phyloP scores from a whole-genome alignment of 2,113 vertebrate species.

The Phylloscopus trochilus region DNA sequence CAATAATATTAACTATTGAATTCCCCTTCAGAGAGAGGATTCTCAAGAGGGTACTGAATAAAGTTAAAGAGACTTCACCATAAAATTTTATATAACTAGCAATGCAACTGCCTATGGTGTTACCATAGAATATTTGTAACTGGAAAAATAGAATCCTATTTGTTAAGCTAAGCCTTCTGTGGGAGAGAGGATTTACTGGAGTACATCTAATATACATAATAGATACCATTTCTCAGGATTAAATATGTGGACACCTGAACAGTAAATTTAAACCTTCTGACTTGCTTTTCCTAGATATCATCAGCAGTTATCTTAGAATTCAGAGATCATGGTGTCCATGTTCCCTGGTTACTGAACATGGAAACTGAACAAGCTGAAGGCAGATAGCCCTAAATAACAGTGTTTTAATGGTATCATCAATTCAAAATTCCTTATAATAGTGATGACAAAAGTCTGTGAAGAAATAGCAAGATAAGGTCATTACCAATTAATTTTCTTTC shows the following conservation, averaged over 20 bases:
- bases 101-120: not conserved
- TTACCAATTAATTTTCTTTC: conserved; percentile 47
- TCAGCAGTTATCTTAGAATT: not conserved
- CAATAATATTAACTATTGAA: not conserved
- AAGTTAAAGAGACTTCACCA: not conserved
- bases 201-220: not conserved
- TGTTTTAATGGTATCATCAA: not conserved
- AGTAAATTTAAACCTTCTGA: not conserved
- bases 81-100: not conserved
- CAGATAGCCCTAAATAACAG: not conserved
- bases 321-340: not conserved
- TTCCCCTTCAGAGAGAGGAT: not conserved
- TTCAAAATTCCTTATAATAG: not conserved
- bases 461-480: not conserved
- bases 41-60: not conserved
- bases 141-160: not conserved
- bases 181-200: not conserved
- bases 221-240: not conserved
- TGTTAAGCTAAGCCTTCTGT: not conserved
- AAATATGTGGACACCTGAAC: not conserved
- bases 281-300: not conserved
- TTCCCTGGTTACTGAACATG: not conserved
- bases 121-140: not conserved
- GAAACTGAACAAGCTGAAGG: not conserved
- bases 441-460: not conserved